phyloP scores from a whole-genome alignment of 2,888 invertebrate species.

The Ametastegia equiseti region DNA sequence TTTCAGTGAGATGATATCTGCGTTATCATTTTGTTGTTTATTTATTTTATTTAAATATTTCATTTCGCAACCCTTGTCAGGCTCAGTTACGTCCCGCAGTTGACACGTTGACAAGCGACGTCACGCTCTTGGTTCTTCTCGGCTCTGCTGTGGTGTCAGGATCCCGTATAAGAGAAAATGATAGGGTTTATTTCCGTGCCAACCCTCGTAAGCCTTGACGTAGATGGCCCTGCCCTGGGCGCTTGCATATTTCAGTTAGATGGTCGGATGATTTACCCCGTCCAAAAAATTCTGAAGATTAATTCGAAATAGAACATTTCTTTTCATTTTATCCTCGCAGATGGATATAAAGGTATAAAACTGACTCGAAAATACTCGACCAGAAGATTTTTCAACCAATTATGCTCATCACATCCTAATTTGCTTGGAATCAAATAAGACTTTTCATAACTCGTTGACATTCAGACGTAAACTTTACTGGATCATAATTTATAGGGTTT shows the following conservation, averaged over 20 bases:
- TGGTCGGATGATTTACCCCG: not conserved
- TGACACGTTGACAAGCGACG: slow-evolving; percentile 31
- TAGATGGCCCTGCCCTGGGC: not conserved
- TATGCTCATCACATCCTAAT: not conserved
- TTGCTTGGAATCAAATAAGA: not conserved
- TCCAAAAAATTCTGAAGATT: not conserved
- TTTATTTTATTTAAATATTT: slow-evolving; percentile 25
- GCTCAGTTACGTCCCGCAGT: slow-evolving; percentile 7
- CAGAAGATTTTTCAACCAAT: too few relatives aligned
- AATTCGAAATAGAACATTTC: not conserved
- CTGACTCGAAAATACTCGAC: too few relatives aligned
- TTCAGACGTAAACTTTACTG: not conserved
- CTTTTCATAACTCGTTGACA: not conserved
- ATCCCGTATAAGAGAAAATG: slow-evolving; percentile 26
- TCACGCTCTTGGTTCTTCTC: not conserved
- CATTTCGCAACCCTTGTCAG: not conserved
- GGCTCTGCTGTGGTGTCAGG: not conserved
- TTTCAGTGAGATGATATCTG: too few relatives aligned
- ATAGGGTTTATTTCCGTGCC: slow-evolving; percentile 37
- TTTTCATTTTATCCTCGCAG: slow-evolving; percentile 8
- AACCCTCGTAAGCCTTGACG: slow-evolving; percentile 40
- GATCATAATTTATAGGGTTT: not conserved
- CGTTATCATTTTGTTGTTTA: not conserved
- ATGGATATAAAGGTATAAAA: too few relatives aligned
- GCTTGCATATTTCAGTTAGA: slow-evolving; percentile 34